Evolutionary conservation across 2,888 invertebrate genomes (phyloP).

Genomic region (Drosophila formosana): DNA sequence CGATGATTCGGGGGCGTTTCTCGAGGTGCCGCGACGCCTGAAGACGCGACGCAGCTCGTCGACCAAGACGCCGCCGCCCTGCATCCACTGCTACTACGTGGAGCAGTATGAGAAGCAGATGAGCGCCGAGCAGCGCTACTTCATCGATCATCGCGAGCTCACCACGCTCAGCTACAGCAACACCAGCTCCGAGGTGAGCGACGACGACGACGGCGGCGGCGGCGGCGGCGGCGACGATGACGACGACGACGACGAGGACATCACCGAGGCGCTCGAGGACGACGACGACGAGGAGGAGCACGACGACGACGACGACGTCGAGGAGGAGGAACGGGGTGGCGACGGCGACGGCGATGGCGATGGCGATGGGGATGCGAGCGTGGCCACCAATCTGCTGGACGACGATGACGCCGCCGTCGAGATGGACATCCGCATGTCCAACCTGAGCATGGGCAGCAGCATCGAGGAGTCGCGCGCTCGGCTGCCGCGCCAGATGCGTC

Average conservation of each 20-base stretch:
- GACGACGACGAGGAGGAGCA: slow-evolving; percentile 5
- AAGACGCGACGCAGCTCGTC: slow-evolving; percentile 89
- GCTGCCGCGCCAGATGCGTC: slow-evolving; percentile 79
- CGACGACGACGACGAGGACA: slow-evolving; percentile 55
- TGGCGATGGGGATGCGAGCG: slow-evolving; percentile 44
- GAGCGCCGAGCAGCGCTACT: slow-evolving; percentile 84
- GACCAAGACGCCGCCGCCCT: slow-evolving; percentile 89
- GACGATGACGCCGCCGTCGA: slow-evolving; percentile 83
- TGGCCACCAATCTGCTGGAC: slow-evolving; percentile 35
- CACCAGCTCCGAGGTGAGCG: slow-evolving; percentile 85
- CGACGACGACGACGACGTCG: too few species aligned
- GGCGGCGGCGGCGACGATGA: slow-evolving; percentile 44
- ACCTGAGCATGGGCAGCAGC: slow-evolving; percentile 73
- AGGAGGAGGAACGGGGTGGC: slow-evolving; percentile 23
- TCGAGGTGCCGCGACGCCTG: slow-evolving; percentile 88
- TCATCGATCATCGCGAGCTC: slow-evolving; percentile 82
- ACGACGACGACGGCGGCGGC: slow-evolving; percentile 83
- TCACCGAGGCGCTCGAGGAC: neutral
- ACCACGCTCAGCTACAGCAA: slow-evolving; percentile 86
- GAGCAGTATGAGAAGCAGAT: slow-evolving; percentile 89
- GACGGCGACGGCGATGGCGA: slow-evolving; percentile 61
- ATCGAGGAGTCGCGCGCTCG: slow-evolving; percentile 79
- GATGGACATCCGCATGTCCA: slow-evolving; percentile 70
- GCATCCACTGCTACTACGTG: slow-evolving; percentile 91
- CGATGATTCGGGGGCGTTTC: slow-evolving; percentile 87